Base-by-base conservation (phyloP, 2,113 vertebrate genomes). In the Mus musculus region DNA sequence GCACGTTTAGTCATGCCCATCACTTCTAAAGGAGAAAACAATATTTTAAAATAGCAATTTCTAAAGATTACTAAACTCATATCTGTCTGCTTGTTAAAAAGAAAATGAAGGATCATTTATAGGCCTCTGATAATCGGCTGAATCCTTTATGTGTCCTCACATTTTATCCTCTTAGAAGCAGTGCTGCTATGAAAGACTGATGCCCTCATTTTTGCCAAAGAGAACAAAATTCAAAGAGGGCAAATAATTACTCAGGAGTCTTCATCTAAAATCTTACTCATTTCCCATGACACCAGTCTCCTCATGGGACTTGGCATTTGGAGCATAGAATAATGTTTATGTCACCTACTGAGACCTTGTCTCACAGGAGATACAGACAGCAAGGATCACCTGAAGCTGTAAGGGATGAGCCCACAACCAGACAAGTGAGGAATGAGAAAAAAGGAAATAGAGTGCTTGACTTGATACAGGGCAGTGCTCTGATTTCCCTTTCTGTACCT, bases 141-240 rank as follows among this genome's bases (percentile, higher is more conserved):
- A 65, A 22, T 82, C 16, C 13, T 71, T 81, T 59, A 19, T 63
- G 56, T 76, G 10, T 73, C 52, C 73, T n/a, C 49, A 89, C 10
- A n/a, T n/a, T 81, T 61, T 86, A 90, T 82, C 26, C 42, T 52
- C 73, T 63, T 30, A 59, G 88, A 90, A 76, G 63, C 22, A 52
- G 3, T 52, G 59, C 36, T 59, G 20, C 2, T n/a, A 63, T 81
- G 54, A 90, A 88, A 92, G 49, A 4, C 2, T 73, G 65, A 46
- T 69, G 59, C 2, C 72, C n/a, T 95, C 49, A 77, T 54, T 93
- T 95, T 69, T 73, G 24, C n/a, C 73, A 65, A 72, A 92, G 69
- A 59, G 93, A 91, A 82, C n/a, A n/a, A 69, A 65, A 71, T 71
- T 81, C 7, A 49, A 26, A 81, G 13, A 46, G 11, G 42, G 46